Conservation (phyloP, 35 echinoderm and acorn worm genomes). For the Apostichopus parvimensis region DNA sequence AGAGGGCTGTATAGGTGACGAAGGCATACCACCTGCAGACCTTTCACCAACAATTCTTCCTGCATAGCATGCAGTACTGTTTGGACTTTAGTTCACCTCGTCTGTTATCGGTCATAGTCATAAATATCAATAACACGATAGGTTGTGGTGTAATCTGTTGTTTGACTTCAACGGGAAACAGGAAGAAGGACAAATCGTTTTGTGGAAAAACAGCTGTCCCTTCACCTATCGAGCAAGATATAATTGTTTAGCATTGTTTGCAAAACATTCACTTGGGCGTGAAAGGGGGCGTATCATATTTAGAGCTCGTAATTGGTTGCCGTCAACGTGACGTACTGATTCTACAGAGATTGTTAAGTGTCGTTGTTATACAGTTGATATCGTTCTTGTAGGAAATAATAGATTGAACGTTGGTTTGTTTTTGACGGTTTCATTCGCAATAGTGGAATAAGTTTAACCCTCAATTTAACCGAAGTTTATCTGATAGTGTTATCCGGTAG, state of each 20-base stretch:
- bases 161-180: too few species aligned
- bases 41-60: too few species aligned
- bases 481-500: not conserved
- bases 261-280: not conserved
- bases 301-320: not conserved
- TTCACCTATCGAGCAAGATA: too few species aligned
- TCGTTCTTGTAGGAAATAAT: not conserved
- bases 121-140: too few species aligned
- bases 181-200: too few species aligned
- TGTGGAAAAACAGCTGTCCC: too few species aligned
- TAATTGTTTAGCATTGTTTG: not conserved
- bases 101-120: too few species aligned
- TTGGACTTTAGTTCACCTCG: too few species aligned
- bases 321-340: not conserved
- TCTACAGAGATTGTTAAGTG: not conserved
- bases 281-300: not conserved
- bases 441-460: not conserved
- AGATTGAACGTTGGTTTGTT: not conserved
- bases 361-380: not conserved
- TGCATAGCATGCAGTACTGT: too few species aligned
- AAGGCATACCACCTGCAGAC: too few species aligned
- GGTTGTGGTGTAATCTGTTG: too few species aligned
- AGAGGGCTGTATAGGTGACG: too few species aligned
- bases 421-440: not conserved
- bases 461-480: not conserved